A percentile compares a stretch with the other conserved stretches of the same genome.
Evolutionary conservation across 2,113 vertebrate genomes (phyloP).

Genomic region (Caloenas nicobarica): DNA sequence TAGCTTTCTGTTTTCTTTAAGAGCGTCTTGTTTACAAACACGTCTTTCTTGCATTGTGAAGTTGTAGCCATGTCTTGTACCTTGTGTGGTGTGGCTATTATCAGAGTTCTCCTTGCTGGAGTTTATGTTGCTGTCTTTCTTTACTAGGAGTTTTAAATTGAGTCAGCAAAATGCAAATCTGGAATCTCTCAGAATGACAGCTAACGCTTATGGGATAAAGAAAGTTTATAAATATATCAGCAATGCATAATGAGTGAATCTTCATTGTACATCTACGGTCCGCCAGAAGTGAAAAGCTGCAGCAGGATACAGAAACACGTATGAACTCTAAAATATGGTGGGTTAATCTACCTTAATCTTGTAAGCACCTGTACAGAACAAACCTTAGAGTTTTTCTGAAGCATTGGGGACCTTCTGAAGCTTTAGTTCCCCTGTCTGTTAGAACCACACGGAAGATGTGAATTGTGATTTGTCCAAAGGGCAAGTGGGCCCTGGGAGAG

Average conservation of each 20-base stretch:
- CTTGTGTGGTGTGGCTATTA: not conserved
- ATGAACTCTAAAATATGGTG: not conserved
- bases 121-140: not conserved
- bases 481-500: not conserved
- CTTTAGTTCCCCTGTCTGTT: not conserved
- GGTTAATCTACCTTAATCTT: not conserved
- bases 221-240: slow-evolving; percentile 46
- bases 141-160: not conserved
- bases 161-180: slow-evolving; percentile 27
- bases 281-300: not conserved
- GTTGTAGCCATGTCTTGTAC: not conserved
- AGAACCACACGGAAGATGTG: not conserved
- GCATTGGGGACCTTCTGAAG: not conserved
- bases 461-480: not conserved
- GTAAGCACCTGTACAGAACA: not conserved
- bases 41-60: not conserved
- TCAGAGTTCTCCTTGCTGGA: not conserved
- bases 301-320: not conserved
- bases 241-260: not conserved
- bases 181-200: slow-evolving; percentile 17
- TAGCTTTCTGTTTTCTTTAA: not conserved
- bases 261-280: not conserved
- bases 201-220: slow-evolving; percentile 9
- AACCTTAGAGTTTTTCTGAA: not conserved
- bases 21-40: not conserved